phyloP scores from a whole-genome alignment of 2,797 vertebrate genomes.

The Mormyrus hasselquistii region DNA sequence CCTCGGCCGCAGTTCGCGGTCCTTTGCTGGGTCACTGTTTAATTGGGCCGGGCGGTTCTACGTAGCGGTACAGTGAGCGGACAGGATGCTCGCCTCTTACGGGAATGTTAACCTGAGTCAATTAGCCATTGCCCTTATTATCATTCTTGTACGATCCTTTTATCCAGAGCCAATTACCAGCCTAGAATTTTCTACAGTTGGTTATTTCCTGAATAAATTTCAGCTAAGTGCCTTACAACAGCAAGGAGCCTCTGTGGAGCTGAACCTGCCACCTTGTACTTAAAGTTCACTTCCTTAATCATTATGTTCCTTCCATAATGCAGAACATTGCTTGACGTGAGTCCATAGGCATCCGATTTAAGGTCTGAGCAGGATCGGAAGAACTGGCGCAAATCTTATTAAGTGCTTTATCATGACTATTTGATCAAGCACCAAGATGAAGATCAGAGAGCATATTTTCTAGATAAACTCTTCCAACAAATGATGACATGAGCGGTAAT shows the following conservation, averaged over 20 bases:
- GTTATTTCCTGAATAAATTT: conserved; percentile 4
- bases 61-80: no score
- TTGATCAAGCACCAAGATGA: not conserved
- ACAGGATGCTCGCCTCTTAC: not conserved
- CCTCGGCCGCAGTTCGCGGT: not conserved
- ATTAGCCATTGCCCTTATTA: not conserved
- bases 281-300: conserved; percentile 4
- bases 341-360: not conserved
- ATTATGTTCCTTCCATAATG: not conserved
- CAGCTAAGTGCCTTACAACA: not conserved
- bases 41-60: not conserved
- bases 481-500: not conserved
- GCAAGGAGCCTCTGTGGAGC: not conserved
- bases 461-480: not conserved
- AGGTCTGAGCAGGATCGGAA: not conserved
- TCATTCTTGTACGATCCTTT: not conserved
- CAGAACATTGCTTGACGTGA: not conserved
- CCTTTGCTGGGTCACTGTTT: not conserved
- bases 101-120: not conserved
- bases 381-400: not conserved
- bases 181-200: not conserved
- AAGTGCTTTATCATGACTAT: not conserved
- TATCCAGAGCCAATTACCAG: not conserved
- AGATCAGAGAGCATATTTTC: not conserved
- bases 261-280: not conserved